A percentile compares a stretch with the other conserved stretches of the same genome.
Conservation (phyloP, 2,888 invertebrate genomes). For the Lypha dubia region DNA sequence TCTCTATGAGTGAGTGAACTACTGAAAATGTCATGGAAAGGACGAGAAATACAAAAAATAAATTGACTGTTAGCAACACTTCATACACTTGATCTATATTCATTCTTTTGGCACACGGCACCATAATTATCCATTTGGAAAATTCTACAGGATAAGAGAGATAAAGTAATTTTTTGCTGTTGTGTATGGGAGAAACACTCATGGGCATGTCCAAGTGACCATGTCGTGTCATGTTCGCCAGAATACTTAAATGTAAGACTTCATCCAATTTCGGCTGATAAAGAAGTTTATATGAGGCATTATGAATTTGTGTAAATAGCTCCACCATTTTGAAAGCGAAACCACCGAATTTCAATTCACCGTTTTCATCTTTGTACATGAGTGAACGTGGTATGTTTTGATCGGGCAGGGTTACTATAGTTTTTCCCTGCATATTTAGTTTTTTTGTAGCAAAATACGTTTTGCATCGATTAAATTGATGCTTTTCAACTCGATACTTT, state of each 20-base stretch:
- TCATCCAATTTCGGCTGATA: background rate
- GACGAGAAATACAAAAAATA: conserved; percentile 3
- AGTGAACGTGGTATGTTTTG: conserved; percentile 74
- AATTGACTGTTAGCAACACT: conserved; percentile 4
- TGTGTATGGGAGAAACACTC: background rate
- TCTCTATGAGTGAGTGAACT: conserved; percentile 27
- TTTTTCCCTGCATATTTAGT: conserved; percentile 46
- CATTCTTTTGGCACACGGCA: conserved; percentile 59
- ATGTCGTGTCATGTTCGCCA: conserved; percentile 24
- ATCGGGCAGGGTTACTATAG: conserved; percentile 73
- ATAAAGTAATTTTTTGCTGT: background rate
- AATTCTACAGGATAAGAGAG: conserved; percentile 18
- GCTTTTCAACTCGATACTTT: conserved; percentile 2
- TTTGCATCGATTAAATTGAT: background rate
- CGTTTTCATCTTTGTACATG: conserved; percentile 60
- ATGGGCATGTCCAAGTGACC: conserved; percentile 58
- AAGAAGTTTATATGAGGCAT: conserved; percentile 71
- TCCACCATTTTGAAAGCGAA: conserved; percentile 72
- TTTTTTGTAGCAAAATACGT: conserved; percentile 20
- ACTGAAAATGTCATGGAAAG: conserved; percentile 45
- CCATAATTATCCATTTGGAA: conserved; percentile 38
- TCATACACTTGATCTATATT: conserved; percentile 23
- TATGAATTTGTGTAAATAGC: conserved; percentile 73
- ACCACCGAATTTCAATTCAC: conserved; percentile 71
- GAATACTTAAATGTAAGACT: background rate